Base-by-base conservation (phyloP, 2,888 invertebrate genomes). In the Melinaea marsaeus region DNA sequence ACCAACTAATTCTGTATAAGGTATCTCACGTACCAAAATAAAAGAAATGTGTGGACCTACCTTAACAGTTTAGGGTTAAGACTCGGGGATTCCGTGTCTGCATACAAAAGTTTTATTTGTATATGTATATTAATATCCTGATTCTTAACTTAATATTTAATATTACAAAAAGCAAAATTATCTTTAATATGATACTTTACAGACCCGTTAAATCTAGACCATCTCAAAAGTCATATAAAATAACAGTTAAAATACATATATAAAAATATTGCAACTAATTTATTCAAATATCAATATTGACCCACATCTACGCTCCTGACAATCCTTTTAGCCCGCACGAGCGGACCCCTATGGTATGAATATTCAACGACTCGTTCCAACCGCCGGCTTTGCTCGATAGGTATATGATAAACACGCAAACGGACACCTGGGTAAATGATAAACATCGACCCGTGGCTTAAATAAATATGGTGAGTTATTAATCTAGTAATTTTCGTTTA, bases 331-430 rank as follows among this genome's bases (percentile, higher is more conserved):
- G 55, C 65, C 69, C 65, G 65, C 65, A 69, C 65, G 22, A 37
- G 63, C n/a, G n/a, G 42, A 35, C 64, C 68, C 68, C 58, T 65
- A 66, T 62, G 61, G 45, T 45, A 64, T 69, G 65, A 67, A 66
- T 70, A 64, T 69, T 67, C 65, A 70, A 67, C 67, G 69, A 62
- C 54, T 62, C 55, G 66, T 61, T 64, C 67, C 65, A 61, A 59
- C 66, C 60, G 66, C 61, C 64, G 64, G 61, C 64, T 62, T 57
- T 57, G 54, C 34, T 55, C 45, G 42, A 56, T 59, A 42, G 56
- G 47, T 63, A 61, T 62, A 34, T 57, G 65, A 59, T 65, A 65
- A 62, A 51, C 55, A 57, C 51, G 62, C 46, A 63, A 66, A 60
- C 55, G 60, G 54, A 65, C 70, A 70, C 69, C 70, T 69, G 69